These are phyloP conservation scores for Metallyticus violacea DNA, from an alignment of 2,888 invertebrate genomes.

Conservation along the genomic window DNA sequence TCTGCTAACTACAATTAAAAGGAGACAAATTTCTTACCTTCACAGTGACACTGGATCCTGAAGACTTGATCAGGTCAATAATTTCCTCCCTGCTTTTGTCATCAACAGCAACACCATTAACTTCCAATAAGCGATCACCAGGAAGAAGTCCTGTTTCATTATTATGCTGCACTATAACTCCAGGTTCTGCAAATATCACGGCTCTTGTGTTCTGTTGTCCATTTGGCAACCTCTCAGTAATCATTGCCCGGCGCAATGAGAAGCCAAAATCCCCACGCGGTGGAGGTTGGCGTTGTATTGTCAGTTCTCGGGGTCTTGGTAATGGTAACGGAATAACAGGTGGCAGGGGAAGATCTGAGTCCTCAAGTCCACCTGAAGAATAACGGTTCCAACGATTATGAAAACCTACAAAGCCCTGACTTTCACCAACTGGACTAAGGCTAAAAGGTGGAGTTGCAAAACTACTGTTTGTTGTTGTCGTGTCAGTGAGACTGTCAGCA, in stretches of 20 bases:
- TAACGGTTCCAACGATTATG: constrained; percentile 25
- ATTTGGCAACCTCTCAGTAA: constrained; percentile 61
- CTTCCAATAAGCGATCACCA: constrained; percentile 91
- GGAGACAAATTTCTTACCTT: constrained; percentile 60
- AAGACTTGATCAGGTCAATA: constrained; percentile 88
- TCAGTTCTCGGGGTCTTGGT: constrained; percentile 70
- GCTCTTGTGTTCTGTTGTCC: constrained; percentile 53
- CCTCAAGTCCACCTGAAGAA: constrained; percentile 56
- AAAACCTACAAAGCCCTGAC: constrained; percentile 62
- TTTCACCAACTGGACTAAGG: constrained; percentile 79
- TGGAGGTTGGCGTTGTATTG: constrained; percentile 74
- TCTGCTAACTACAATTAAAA: too few relatives aligned
- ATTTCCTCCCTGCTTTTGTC: constrained; percentile 85
- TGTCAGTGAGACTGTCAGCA: constrained; percentile 80
- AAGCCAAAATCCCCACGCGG: constrained; percentile 93
- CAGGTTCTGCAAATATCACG: constrained; percentile 89
- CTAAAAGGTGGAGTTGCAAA: constrained; percentile 86
- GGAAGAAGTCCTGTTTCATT: constrained; percentile 76
- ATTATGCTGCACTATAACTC: constrained; percentile 66
- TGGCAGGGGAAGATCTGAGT: constrained; percentile 57
- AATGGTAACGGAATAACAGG: constrained; percentile 64
- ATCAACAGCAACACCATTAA: constrained; percentile 83
- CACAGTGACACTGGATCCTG: constrained; percentile 76
- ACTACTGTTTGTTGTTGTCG: constrained; percentile 74
- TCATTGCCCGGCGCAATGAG: constrained; percentile 82